These are phyloP conservation scores for Papilio protenor DNA, from an alignment of 2,888 invertebrate species.

Conservation along the genomic window DNA sequence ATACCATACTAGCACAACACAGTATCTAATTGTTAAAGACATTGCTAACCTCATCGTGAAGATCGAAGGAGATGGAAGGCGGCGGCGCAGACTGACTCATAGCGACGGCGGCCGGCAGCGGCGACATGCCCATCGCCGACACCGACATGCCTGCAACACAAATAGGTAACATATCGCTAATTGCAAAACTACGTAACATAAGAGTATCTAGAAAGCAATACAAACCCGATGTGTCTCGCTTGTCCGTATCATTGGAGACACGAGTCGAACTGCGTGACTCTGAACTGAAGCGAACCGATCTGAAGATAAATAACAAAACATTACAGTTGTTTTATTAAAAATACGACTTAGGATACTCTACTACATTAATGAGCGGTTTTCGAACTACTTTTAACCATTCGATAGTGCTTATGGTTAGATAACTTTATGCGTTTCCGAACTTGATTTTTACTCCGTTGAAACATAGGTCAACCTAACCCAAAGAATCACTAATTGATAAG, in stretches of 20 bases:
- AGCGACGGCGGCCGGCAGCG: conserved; percentile 64
- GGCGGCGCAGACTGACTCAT: conserved; percentile 78
- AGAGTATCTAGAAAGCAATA: neutral
- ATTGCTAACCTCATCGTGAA: conserved; percentile 62
- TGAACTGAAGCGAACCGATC: conserved; percentile 80
- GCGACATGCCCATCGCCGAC: conserved; percentile 69
- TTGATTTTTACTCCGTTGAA: no score
- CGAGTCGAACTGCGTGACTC: conserved; percentile 74
- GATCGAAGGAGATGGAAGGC: conserved; percentile 63
- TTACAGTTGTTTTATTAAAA: neutral
- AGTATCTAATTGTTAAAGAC: neutral
- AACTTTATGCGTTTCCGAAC: no score
- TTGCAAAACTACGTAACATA: neutral
- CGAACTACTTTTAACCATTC: no score
- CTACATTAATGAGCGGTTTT: no score
- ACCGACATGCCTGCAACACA: conserved; percentile 72
- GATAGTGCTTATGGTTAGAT: no score
- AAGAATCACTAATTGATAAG: no score
- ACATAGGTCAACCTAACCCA: no score
- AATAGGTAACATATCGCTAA: no score
- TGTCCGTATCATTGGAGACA: conserved; percentile 65
- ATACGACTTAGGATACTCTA: no score
- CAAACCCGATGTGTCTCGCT: conserved; percentile 74
- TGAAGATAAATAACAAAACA: conserved; percentile 49
- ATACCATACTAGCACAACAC: neutral